Evolutionary conservation across 1,140 invertebrate genomes (phyloP), one percentile per base, ranked within the genome.

Genomic region (Lamellibrachia luymesi): DNA sequence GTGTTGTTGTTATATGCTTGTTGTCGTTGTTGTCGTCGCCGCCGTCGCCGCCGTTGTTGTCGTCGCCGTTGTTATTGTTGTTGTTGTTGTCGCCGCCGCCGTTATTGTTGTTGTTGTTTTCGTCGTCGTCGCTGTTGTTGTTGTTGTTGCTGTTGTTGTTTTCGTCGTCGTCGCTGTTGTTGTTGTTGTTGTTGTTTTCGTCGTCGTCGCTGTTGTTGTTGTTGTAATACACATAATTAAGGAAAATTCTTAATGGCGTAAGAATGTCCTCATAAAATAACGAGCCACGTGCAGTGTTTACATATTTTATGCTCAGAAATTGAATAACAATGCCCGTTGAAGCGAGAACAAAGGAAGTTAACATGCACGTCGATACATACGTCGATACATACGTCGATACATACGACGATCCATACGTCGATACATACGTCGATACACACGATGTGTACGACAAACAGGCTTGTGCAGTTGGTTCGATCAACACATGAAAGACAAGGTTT

Each of bases 311-410:
- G 64, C 64, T 80, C 64, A 80, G 64, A 80, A 80, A 80, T 80
- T 17, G 64, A 80, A 80, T 80, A 80, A 80, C 64, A 80, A 22
- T 80, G 64, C 64, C 52, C 64, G 64, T 80, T 17, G 2, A 80
- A 80, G 64, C 64, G 64, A 80, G 64, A 80, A 80, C 64, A 80
- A 80, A 80, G 64, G 64, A 80, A 80, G 64, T 80, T 80, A 80
- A 80, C 64, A 17, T 22, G 64, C 17, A 80, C 64, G 64, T 80
- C 17, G 13, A 22, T 80, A 22, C 64, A 80, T 38, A 38, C 38
- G 38, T 38, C 38, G 38, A 38, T 38, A 38, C 38, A 38, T 38
- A 38, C 38, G 38, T 38, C 38, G 38, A 38, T 38, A 38, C 38
- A 38, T 38, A 38, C 38, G 38, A 0, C 38, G 38, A 38, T 38